Evolutionary conservation across 1,140 invertebrate genomes (phyloP), one percentile per base, ranked within the genome.

Genomic region (Anadara kagoshimensis): DNA sequence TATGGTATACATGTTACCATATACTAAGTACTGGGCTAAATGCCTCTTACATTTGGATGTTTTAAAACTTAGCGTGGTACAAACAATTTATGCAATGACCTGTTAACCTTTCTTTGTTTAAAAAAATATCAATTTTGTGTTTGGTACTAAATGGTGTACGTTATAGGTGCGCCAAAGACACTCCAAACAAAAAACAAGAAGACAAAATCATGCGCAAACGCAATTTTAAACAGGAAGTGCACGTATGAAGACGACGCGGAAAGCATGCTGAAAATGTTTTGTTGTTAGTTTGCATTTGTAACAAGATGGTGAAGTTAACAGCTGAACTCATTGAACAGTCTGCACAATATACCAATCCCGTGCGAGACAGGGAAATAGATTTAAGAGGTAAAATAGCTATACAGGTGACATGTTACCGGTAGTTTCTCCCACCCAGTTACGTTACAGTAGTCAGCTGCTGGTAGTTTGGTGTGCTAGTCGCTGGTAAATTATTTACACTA

Each of bases 331-430:
- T 87, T 26, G 84, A 86, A 64, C 85, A 86, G 69, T 85, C 83
- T 29, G 85, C 85, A 24, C 85, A 88, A 63, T 97, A 94, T 85
- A 97, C 97, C 84, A 99, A 98, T 93, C 94, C 95, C 53, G 95
- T 98, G 7, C 92, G 94, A 83, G 97, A 99, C 88, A 92, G 98
- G 57, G 98, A 99, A 91, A 90, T 99, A 51, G 96, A 98, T 91
- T 92, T 99, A 53, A 92, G 98, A 94, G 96, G 96, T 97, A 92
- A 91, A 87, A 36, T 36, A 36, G 2, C 29, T 36, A 36, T 7
- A 36, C 29, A 36, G 29, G n/a, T n/a, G n/a, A n/a, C 29, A 36
- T 2, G 29, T 7, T 36, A 36, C 29, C 29, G 29, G 7, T 36
- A 36, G 29, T n/a, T n/a, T n/a, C n/a, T n/a, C n/a, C n/a, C n/a